Evolutionary conservation across 2,888 invertebrate genomes (phyloP).

Genomic region (Heliconius hortense): DNA sequence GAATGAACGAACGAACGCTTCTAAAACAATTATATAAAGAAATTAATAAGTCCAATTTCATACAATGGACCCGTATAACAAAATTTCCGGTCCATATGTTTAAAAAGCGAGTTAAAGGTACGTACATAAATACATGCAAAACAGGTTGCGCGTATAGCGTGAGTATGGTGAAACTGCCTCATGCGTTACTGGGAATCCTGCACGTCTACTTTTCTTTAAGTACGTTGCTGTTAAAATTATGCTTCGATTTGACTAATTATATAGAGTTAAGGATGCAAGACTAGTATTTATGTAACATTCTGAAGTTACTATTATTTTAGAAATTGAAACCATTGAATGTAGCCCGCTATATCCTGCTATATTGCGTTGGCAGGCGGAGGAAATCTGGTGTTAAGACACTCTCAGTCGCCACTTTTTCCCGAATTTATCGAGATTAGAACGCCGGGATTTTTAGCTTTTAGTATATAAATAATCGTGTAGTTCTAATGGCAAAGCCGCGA

Average conservation of each 20-base stretch:
- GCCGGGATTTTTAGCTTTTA: too few species aligned
- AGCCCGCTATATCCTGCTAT: too few species aligned
- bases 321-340: neutral
- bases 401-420: too few species aligned
- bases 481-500: too few species aligned
- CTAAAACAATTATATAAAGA: neutral
- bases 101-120: conserved; percentile 28
- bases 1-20: neutral
- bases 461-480: too few species aligned
- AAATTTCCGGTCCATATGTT: conserved; percentile 30
- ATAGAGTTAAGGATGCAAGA: conserved; percentile 20
- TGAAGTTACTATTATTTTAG: neutral
- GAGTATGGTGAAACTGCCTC: conserved; percentile 42
- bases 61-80: conserved; percentile 19
- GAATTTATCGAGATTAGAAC: too few species aligned
- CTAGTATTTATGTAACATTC: conserved; percentile 5
- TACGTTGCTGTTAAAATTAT: conserved; percentile 23
- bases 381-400: too few species aligned
- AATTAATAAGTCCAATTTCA: neutral
- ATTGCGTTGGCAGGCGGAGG: too few species aligned
- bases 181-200: conserved; percentile 43
- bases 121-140: conserved; percentile 34
- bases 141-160: conserved; percentile 39
- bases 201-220: conserved; percentile 43
- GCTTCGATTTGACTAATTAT: conserved; percentile 38